Evolutionary conservation across 2,888 invertebrate species (phyloP), one percentile per base, ranked within the genome.

Genomic region (Galerucella nymphaeae): DNA sequence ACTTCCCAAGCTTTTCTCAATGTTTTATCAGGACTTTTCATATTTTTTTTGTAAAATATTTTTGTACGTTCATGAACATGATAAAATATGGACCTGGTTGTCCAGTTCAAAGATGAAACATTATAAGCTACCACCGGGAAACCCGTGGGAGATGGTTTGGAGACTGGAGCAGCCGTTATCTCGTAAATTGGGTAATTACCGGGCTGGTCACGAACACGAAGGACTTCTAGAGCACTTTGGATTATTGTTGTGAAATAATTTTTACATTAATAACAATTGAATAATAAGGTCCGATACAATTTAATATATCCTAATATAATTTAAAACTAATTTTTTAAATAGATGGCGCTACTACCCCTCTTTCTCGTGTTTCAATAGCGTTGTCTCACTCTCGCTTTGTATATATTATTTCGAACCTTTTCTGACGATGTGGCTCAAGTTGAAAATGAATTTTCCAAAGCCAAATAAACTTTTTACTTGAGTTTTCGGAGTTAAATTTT

Each of bases 31-130:
- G n/a, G n/a, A 38, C 1, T 53, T n/a, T 50, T 5, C 50, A 50
- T 16, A 1, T n/a, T 14, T 50, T 18, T 18, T 53, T 6, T 1
- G 16, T 78, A 77, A 80, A 70, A 67, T 48, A 20, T 13, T 48
- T 18, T 20, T 4, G 18, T 23, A 20, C 23, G 67, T 70, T 71
- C 73, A 74, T 69, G 74, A 64, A 63, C 62, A 57, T 64, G 64
- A 59, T 66, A 75, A 75, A 77, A 76, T 77, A 76, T 74, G 72
- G 67, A 70, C 62, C 30, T 62, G 63, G 73, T 59, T 73, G 79
- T 77, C 76, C 78, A 74, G 76, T 74, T 73, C 75, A 71, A 70
- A 75, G 75, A 78, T 67, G 76, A 74, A 65, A 71, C 70, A 50
- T 72, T 71, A 64, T 77, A 76, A 75, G 64, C 75, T 70, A 73